phyloP scores from a whole-genome alignment of 2,888 invertebrate genomes.

The Alentia gelatinosa region DNA sequence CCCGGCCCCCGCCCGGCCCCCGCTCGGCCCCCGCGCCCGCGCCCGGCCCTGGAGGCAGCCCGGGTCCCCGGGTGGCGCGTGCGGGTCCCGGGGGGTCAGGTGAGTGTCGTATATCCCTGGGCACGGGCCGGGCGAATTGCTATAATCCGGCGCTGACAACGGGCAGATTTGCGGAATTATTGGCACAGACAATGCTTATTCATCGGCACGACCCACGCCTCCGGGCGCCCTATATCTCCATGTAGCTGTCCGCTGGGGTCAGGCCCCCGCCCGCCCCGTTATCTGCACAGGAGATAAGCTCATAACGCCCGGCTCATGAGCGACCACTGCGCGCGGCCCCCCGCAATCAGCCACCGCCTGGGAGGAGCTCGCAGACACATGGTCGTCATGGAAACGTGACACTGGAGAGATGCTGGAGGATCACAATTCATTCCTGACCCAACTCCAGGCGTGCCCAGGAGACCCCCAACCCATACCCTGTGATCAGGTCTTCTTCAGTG shows the following conservation, averaged over 20 bases:
- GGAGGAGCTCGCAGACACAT: background rate
- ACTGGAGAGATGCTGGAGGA: too few species aligned
- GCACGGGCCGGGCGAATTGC: background rate
- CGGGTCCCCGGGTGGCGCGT: background rate
- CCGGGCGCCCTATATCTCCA: slow-evolving; percentile 24
- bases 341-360: too few species aligned
- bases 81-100: slow-evolving; percentile 14
- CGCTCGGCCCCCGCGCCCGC: background rate
- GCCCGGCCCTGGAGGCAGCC: background rate
- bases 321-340: background rate
- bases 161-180: slow-evolving; percentile 46
- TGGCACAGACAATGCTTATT: slow-evolving; percentile 16
- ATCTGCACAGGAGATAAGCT: slow-evolving; percentile 12
- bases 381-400: background rate
- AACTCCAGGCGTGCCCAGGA: background rate
- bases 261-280: background rate
- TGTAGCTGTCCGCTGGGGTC: slow-evolving; percentile 27
- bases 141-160: slow-evolving; percentile 36
- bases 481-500: too few species aligned
- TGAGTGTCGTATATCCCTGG: background rate
- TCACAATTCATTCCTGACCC: background rate
- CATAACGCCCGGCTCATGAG: background rate
- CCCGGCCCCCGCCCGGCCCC: background rate
- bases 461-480: background rate
- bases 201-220: background rate